phyloP scores from a whole-genome alignment of 2,888 invertebrate genomes.

The Epistrophe eligans region DNA sequence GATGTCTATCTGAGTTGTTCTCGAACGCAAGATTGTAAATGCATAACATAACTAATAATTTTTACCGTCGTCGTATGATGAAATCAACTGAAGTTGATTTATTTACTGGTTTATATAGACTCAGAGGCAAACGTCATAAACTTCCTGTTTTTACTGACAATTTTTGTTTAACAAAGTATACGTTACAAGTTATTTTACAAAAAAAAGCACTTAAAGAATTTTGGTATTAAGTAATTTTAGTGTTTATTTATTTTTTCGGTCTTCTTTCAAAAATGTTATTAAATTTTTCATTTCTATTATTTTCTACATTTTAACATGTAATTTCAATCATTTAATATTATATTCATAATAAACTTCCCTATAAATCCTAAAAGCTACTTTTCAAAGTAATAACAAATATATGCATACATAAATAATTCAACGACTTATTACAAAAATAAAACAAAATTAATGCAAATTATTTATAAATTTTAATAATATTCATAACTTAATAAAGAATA shows the following conservation, averaged over 20 bases:
- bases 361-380: constrained; percentile 62
- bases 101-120: too few relatives aligned
- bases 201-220: background rate
- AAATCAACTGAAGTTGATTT: too few relatives aligned
- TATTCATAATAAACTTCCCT: constrained; percentile 38
- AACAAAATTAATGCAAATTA: constrained; percentile 11
- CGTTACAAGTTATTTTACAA: too few relatives aligned
- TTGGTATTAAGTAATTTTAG: constrained; percentile 44
- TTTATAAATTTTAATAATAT: constrained; percentile 9
- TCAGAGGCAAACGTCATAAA: too few relatives aligned
- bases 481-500: background rate
- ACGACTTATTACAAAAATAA: constrained; percentile 27
- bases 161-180: too few relatives aligned
- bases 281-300: constrained; percentile 45
- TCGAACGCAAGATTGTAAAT: too few relatives aligned
- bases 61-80: too few relatives aligned
- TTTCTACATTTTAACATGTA: constrained; percentile 72
- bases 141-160: too few relatives aligned
- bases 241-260: constrained; percentile 30
- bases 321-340: constrained; percentile 34
- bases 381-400: constrained; percentile 61
- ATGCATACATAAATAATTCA: constrained; percentile 45
- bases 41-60: too few relatives aligned
- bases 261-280: constrained; percentile 41
- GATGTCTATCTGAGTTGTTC: too few relatives aligned